Percentiles rank a stretch among this genome's conserved stretches.
phyloP scores from a whole-genome alignment of 2,113 vertebrate genomes.

The Monarcha castaneiventris region DNA sequence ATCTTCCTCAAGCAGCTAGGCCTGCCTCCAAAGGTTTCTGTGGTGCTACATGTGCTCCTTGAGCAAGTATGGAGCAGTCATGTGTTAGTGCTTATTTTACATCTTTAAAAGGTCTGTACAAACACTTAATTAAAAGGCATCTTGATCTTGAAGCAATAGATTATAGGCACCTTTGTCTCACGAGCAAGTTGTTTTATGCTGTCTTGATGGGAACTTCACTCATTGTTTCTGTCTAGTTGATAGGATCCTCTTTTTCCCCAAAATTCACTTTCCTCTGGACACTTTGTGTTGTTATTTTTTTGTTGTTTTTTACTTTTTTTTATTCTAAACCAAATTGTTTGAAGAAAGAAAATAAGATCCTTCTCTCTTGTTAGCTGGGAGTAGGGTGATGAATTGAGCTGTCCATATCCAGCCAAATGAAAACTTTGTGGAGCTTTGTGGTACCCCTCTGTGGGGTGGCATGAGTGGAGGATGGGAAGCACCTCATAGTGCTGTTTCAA shows the following conservation, averaged over 20 bases:
- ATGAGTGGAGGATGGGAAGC: not conserved
- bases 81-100: not conserved
- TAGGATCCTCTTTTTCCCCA: not conserved
- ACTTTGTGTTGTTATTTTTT: not conserved
- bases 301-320: too few species aligned
- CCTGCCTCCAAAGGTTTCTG: not conserved
- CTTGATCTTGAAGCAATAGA: constrained; percentile 41
- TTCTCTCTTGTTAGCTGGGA: not conserved
- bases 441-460: not conserved
- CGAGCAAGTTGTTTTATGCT: not conserved
- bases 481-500: not conserved
- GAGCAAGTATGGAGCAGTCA: constrained; percentile 21
- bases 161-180: not conserved
- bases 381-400: not conserved
- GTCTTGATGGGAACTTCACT: not conserved
- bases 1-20: not conserved
- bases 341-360: not conserved
- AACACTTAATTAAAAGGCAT: constrained; percentile 39
- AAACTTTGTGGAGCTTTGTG: not conserved
- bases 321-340: not conserved
- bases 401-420: not conserved
- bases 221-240: not conserved
- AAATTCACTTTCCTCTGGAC: not conserved
- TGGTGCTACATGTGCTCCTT: not conserved
- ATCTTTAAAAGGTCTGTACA: not conserved